Base-by-base conservation (phyloP, 23 tunicate genomes). In the Botrylloides violaceus region DNA sequence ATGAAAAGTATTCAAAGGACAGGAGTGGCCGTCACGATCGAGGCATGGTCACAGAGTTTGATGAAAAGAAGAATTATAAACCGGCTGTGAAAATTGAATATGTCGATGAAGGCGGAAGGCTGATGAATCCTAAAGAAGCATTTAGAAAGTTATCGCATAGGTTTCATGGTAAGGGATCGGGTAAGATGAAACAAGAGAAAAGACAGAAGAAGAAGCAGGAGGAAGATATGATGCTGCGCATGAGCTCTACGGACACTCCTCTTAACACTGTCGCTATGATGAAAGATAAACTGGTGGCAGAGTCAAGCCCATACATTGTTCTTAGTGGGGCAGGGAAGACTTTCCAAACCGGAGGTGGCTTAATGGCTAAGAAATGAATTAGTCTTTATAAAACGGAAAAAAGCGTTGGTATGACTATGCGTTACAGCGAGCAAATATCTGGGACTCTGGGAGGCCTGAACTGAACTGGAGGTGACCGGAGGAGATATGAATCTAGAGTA, bases 251-350 rank as follows among this genome's bases (percentile, higher is more conserved):
- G 22, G 98, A 93, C 58, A 93, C 98, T 1, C 98, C 98, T 2
- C 89, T 93, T 22, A 93, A 93, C 79, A 93, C 98, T 3, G 98
- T 93, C 4, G 98, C 92, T 32, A 86, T 93, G 94, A 90, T 90
- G 97, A 90, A 83, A 61, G 72, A 79, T 21, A 83, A 90, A 55
- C 66, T 73, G 29, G 56, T 59, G 70, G 55, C 76, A 2, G 82
- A 90, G 60, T 70, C 89, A 20, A 83, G 85, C 61, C 90, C 97
- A 22, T 90, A 90, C 58, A 83, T 90, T 83, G 97, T 90, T 3
- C 76, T 90, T 7, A 83, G 90, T 43, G 97, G 97, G 7, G 97
- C 86, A 38, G 97, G 97, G 25, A 90, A 90, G 59, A 90, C 95
- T 5, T 61, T 87, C 12, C 84, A 81, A 83, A 74, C 79, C 9